phyloP scores from a whole-genome alignment of 2,797 vertebrate genomes.

The Sciaenops ocellatus region DNA sequence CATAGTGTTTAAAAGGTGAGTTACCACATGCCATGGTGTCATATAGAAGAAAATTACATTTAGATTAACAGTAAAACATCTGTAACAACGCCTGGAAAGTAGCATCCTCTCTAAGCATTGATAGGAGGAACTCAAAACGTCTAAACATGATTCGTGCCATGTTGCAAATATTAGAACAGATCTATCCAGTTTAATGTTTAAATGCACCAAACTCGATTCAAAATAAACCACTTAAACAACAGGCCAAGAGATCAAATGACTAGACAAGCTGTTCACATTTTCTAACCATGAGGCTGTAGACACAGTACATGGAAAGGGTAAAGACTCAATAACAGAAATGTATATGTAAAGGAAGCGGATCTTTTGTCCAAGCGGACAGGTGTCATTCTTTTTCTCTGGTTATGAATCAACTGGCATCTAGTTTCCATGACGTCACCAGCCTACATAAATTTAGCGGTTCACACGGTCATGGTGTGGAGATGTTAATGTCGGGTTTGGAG shows the following conservation, averaged over 20 bases:
- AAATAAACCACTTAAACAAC: not conserved
- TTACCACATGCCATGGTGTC: not conserved
- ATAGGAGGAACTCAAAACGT: not conserved
- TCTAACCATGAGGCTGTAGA: slow-evolving; percentile 41
- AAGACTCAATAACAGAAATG: slow-evolving; percentile 30
- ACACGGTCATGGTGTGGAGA: slow-evolving; percentile 32
- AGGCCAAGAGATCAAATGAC: slow-evolving; percentile 22
- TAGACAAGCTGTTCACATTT: slow-evolving; percentile 1
- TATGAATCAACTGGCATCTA: slow-evolving; percentile 52
- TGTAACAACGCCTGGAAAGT: not conserved
- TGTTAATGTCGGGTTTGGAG: slow-evolving; percentile 41
- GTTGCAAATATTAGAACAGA: not conserved
- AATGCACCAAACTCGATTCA: slow-evolving; percentile 1
- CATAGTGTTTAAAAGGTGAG: not conserved
- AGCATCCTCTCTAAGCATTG: not conserved
- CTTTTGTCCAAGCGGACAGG: slow-evolving; percentile 42
- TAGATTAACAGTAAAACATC: not conserved
- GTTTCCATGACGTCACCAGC: slow-evolving; percentile 61
- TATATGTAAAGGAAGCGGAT: slow-evolving; percentile 58
- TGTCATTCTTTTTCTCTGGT: slow-evolving; percentile 48
- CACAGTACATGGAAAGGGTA: not conserved
- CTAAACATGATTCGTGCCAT: slow-evolving; percentile 11
- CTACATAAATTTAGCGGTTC: slow-evolving; percentile 57
- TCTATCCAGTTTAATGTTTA: not conserved
- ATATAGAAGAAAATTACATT: no score